Percentiles rank a stretch among this genome's conserved stretches.
These are phyloP conservation scores for Lytechinus pictus DNA, from an alignment of 35 echinoderm and acorn worm species.

Conservation along the genomic window DNA sequence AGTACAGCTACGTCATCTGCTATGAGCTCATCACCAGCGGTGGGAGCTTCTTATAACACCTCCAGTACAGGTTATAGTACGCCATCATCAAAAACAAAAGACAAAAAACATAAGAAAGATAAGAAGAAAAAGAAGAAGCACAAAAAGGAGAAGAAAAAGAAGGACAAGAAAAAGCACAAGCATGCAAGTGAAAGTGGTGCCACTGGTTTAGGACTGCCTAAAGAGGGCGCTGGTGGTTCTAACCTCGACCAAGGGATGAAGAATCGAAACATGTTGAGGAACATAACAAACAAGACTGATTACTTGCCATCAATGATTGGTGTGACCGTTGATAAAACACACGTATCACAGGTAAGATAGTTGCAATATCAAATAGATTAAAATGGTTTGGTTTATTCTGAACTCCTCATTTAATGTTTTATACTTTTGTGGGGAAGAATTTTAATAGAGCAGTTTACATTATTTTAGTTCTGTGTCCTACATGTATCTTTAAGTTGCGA, in stretches of 20 bases:
- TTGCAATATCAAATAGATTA: background rate
- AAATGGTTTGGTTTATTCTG: no score
- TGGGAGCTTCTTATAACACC: background rate
- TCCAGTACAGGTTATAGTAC: slow-evolving; percentile 18
- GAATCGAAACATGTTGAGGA: slow-evolving; percentile 68
- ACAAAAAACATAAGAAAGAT: slow-evolving; percentile 76
- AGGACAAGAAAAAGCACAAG: slow-evolving; percentile 79
- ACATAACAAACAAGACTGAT: slow-evolving; percentile 91
- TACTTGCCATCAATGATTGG: slow-evolving; percentile 42
- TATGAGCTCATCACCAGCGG: slow-evolving; percentile 17
- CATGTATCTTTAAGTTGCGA: no score
- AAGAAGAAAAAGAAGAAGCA: slow-evolving; percentile 88
- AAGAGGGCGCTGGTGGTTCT: background rate
- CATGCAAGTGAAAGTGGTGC: slow-evolving; percentile 48
- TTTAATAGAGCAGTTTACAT: no score
- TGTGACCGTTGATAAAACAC: slow-evolving; percentile 51
- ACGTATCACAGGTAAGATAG: slow-evolving; percentile 68
- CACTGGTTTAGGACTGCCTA: background rate
- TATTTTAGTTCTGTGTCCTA: no score
- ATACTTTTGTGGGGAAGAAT: no score
- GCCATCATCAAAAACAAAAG: slow-evolving; percentile 59
- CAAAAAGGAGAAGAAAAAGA: slow-evolving; percentile 75
- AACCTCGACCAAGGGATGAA: slow-evolving; percentile 1
- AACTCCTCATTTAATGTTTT: no score
- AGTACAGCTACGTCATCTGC: slow-evolving; percentile 24